Conservation (phyloP, 2,113 vertebrate species). For the Sprattus sprattus region DNA sequence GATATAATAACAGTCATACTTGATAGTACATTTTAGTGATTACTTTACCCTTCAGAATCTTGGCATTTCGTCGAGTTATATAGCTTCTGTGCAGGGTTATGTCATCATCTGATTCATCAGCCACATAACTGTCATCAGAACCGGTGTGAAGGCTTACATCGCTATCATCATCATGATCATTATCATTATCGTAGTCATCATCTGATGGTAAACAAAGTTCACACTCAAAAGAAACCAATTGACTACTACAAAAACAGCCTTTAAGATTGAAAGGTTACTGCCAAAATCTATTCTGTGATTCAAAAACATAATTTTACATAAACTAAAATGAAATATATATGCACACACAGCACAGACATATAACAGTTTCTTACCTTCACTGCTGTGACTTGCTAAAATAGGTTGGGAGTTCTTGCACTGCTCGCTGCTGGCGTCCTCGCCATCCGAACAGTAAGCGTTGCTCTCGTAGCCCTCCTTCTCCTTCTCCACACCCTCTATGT, state of each 20-base stretch:
- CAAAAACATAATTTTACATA: background rate
- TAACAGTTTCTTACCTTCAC: background rate
- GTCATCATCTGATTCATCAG: conserved; percentile 71
- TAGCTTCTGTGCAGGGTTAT: conserved; percentile 72
- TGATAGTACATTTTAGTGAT: background rate
- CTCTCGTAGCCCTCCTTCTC: conserved; percentile 88
- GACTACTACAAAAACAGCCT: background rate
- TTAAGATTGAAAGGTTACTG: background rate
- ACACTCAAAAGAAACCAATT: background rate
- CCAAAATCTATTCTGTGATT: too few species aligned
- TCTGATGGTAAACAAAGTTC: background rate
- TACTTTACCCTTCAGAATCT: conserved; percentile 69
- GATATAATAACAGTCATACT: background rate
- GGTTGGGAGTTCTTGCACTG: background rate
- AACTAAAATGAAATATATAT: background rate
- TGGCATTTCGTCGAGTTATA: conserved; percentile 76
- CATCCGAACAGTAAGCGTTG: conserved; percentile 73
- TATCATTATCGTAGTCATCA: background rate
- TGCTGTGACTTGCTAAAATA: too few species aligned
- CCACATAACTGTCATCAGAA: conserved; percentile 74
- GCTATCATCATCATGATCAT: conserved; percentile 70
- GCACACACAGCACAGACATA: background rate
- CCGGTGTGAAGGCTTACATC: conserved; percentile 74
- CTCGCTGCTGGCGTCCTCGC: conserved; percentile 53
- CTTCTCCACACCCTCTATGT: conserved; percentile 87